Base-by-base conservation (phyloP, 2,113 vertebrate genomes). In the Lophura nycthemera region DNA sequence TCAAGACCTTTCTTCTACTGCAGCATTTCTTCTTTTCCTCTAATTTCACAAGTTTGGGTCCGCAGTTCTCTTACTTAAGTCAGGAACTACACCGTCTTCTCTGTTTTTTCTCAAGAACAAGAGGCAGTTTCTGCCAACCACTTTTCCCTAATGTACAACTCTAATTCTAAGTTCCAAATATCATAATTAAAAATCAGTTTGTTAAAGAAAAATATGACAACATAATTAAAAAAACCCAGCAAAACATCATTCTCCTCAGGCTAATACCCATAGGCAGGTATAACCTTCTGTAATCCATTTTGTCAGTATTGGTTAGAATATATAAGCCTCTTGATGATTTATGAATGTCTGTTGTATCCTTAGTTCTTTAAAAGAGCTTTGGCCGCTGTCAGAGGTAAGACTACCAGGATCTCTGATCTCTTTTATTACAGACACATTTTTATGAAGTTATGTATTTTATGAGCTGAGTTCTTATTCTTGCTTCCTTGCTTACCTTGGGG, bases 241-340 rank as follows among this genome's bases (percentile, higher is more conserved):
- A 86, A 94, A 95, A 93, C 92, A 88, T 77, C 1, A 0, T 95
- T 92, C n/a, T 93, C 95, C 91, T 94, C 81, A 56, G 94, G 92
- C 95, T 94, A 96, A 92, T 79, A 72, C 63, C 94, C 2, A 0
- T 48, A 79, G 86, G 92, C 77, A 1, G 1, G 9, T 59, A 25
- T 84, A 92, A 89, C 81, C 83, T 93, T 94, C 92, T 94, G 77
- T 93, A 67, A 86, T 86, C 64, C 61, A 11, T 80, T 94, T 93
- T 83, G 71, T 88, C 88, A 76, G 63, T 54, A 29, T 47, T 88
- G 57, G 61, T 92, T 83, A 59, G 40, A 84, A 70, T 2, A 2
- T 18, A 60, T 86, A 81, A 90, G n/a, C 43, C 65, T 88, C 72
- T 64, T 74, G 60, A 60, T 89, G 89, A 88, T 94, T 88, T 83